Base-by-base conservation (phyloP, 2,888 invertebrate species). In the Ochropleura leucogaster region DNA sequence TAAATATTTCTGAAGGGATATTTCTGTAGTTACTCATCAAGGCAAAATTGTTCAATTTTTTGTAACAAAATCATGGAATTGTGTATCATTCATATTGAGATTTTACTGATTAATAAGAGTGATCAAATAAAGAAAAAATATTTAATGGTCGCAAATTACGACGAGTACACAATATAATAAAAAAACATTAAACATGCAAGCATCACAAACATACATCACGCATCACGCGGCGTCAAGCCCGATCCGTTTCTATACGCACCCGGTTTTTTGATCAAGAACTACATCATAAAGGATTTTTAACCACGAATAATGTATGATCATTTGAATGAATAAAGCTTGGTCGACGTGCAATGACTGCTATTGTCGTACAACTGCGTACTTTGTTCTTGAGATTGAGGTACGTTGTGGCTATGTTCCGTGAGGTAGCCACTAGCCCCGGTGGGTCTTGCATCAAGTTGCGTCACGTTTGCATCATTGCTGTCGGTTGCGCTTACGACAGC, bases 391-490 rank as follows among this genome's bases (percentile, higher is more conserved):
- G 42, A 42, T 55, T 55, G 70, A 67, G 70, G 73, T 68, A 49
- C 55, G n/a, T 4, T n/a, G 53, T 47, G 20, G 30, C 47, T 6
- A 40, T 14, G 6, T 16, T 40, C 40, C 44, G 40, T 14, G 46
- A 65, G 70, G 79, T 55, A 57, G 20, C 18, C 53, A 4, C 59
- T 44, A 44, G n/a, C 40, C 14, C 6, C n/a, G 42, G 20, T 51
- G 0, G 46, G 14, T 66, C 42, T 75, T 78, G 67, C 76, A 64
- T 59, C 75, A 59, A 44, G n/a, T 82, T 82, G 67, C 82, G 68
- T 84, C 82, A 84, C 20, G 14, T 40, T 82, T 82, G 82, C 82
- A 80, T 82, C 81, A 84, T 72, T 42, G 63, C 16, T 8, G 60
- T 40, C 74, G 65, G 51, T 55, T 18, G 80, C 59, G 83, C 47